These are phyloP conservation scores for Urocitellus parryii DNA, from an alignment of 2,113 vertebrate genomes.

Conservation along the genomic window DNA sequence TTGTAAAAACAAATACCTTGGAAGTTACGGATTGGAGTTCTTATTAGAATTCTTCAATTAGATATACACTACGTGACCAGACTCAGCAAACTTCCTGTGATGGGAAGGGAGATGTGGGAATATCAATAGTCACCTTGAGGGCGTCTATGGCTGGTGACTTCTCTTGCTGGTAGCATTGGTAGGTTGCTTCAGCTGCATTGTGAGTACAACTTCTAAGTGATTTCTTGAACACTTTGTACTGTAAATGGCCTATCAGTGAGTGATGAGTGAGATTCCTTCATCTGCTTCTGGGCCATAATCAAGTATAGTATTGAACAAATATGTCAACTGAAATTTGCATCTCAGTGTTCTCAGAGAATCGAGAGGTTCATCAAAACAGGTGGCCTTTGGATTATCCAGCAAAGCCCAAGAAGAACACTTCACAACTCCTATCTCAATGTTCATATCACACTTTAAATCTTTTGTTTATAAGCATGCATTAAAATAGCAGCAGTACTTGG, in stretches of 20 bases:
- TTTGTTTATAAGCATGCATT: not conserved
- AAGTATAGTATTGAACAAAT: not conserved
- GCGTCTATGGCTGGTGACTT: not conserved
- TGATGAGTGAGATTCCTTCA: not conserved
- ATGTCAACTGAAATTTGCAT: not conserved
- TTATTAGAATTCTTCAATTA: conserved; percentile 81
- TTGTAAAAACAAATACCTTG: conserved; percentile 81
- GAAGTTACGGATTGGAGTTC: conserved; percentile 80
- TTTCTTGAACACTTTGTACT: not conserved
- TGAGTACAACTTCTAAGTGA: not conserved
- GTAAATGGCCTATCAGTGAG: not conserved
- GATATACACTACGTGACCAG: conserved; percentile 63
- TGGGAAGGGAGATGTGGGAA: not conserved
- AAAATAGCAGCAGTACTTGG: not conserved
- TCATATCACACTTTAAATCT: not conserved
- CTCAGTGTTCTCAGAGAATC: not conserved
- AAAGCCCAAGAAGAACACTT: not conserved
- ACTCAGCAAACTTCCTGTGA: not conserved
- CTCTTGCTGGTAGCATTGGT: not conserved
- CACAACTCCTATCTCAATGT: not conserved
- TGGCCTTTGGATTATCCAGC: not conserved
- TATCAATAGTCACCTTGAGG: no score
- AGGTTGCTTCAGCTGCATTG: not conserved
- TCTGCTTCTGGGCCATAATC: not conserved
- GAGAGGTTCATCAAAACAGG: not conserved